Evolutionary conservation across 2,113 vertebrate genomes (phyloP), one percentile per base, ranked within the genome.

Genomic region (Nerophis lumbriciformis): DNA sequence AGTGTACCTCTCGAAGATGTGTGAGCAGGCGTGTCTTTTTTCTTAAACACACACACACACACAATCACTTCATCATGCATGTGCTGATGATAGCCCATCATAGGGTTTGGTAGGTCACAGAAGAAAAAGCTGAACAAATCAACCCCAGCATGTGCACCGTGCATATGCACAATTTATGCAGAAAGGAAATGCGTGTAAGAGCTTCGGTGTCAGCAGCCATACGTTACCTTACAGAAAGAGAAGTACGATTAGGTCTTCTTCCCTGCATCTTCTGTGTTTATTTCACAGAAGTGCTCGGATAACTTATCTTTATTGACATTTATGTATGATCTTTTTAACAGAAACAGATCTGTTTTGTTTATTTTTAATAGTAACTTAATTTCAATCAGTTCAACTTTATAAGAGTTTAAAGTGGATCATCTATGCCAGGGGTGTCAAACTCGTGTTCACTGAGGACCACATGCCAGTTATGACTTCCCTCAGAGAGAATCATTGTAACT

Each of bases 161-260:
- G 55, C 71, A 74, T 77, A 73, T 78, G 69, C 75, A 85, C 75
- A 78, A 75, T 81, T 83, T 72, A 81, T 72, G 73, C 63, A 66
- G 53, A 48, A 60, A 70, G 63, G 50, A 73, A 67, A 39, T 63
- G 84, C 79, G 84, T 79, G 85, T 80, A 84, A 84, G 64, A 76
- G 74, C 68, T 58, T 44, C 16, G 61, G 63, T 67, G 65, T 84
- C 66, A 66, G 78, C 61, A 52, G 58, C 64, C 53, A 65, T 72
- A 64, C 66, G 59, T 65, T 63, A 66, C 1, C 2, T 9, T 42
- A 54, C 59, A 52, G 39, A 52, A 49, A 61, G 47, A 45, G 39
- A 37, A 50, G 52, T 21, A 37, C 6, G 67, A 55, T 28, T 3
- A 16, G 38, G 38, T 60, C 53, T 36, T 58, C 61, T 72, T 64